Conservation (phyloP, 2,797 vertebrate species). For the Rousettus madagascariensis region DNA sequence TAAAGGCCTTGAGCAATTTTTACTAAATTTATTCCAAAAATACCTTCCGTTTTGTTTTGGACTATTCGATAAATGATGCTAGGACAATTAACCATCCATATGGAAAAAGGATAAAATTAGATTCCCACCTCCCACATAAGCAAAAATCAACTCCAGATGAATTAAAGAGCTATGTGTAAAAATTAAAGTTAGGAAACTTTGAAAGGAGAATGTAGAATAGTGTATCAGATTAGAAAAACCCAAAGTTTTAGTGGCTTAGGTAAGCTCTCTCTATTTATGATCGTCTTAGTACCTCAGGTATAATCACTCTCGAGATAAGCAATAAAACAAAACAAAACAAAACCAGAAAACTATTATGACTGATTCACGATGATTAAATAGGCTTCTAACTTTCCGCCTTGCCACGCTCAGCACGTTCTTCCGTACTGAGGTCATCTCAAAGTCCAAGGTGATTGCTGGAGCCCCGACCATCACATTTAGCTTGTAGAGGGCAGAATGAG, state of each 20-base stretch:
- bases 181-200: conserved; percentile 51
- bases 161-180: background rate
- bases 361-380: background rate
- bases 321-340: background rate
- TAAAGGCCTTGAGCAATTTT: background rate
- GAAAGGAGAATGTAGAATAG: background rate
- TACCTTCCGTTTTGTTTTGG: conserved; percentile 56
- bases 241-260: background rate
- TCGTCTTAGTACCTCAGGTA: background rate
- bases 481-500: background rate
- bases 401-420: background rate
- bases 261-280: background rate
- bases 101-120: conserved; percentile 71
- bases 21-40: conserved; percentile 8
- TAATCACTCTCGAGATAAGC: background rate
- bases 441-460: background rate
- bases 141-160: conserved; percentile 18
- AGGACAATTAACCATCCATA: conserved; percentile 68
- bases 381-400: background rate
- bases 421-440: background rate
- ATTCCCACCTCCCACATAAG: conserved; percentile 66
- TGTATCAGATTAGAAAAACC: background rate
- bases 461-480: background rate
- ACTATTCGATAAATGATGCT: background rate
- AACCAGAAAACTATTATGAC: background rate